Percentiles rank a stretch among this genome's conserved stretches.
Conservation (phyloP, 1,140 invertebrate species). For the Anthonomus grandis region DNA sequence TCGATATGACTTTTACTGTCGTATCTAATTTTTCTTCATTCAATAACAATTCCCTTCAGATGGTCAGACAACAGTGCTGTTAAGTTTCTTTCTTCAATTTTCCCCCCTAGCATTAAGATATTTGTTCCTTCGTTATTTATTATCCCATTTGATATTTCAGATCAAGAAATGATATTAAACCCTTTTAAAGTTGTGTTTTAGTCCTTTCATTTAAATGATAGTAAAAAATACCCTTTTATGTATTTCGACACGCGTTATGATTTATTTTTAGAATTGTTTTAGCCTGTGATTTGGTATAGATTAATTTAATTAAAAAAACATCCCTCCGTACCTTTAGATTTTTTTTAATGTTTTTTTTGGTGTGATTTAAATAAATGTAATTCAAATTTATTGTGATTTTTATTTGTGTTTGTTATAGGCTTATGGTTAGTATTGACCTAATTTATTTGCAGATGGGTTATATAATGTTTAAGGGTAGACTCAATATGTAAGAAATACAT, state of each 20-base stretch:
- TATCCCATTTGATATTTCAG: slow-evolving; percentile 10
- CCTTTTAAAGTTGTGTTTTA: slow-evolving; percentile 14
- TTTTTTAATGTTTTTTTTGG: slow-evolving; percentile 34
- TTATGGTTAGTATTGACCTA: slow-evolving; percentile 4
- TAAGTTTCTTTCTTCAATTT: too few species aligned
- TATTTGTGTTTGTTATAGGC: slow-evolving; percentile 22
- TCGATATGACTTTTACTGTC: too few species aligned
- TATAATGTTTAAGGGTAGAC: neutral
- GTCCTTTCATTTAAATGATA: neutral
- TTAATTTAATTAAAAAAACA: slow-evolving; percentile 21
- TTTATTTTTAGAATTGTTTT: slow-evolving; percentile 19
- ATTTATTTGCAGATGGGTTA: neutral
- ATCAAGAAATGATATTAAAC: slow-evolving; percentile 19
- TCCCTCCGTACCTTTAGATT: slow-evolving; percentile 29
- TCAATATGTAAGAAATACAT: neutral
- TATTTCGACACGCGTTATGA: slow-evolving; percentile 2
- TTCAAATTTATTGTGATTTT: slow-evolving; percentile 32
- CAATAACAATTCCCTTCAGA: too few species aligned
- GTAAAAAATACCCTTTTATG: too few species aligned
- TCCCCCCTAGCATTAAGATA: slow-evolving; percentile 7
- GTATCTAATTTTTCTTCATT: too few species aligned
- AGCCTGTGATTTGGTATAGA: slow-evolving; percentile 36
- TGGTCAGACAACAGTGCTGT: too few species aligned
- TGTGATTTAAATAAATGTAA: slow-evolving; percentile 36
- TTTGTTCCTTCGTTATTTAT: slow-evolving; percentile 12